Conservation (phyloP, 53 echinoderm and acorn worm genomes). For the Patiria pectinifera region DNA sequence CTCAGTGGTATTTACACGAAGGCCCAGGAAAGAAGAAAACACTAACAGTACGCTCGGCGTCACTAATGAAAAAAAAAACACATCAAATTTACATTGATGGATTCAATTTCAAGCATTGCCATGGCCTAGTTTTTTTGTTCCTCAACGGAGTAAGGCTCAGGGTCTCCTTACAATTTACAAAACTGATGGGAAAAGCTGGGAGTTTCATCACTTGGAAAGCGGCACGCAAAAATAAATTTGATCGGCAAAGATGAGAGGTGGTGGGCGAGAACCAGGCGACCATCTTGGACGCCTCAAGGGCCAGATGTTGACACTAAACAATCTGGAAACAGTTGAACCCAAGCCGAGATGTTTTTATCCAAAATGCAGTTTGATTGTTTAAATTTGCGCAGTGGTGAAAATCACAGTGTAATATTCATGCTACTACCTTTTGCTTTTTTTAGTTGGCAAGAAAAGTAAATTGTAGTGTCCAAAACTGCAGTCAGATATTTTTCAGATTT, state of each 20-base stretch:
- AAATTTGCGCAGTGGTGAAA: no score
- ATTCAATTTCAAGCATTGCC: neutral
- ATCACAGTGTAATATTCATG: no score
- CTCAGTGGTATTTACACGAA: no score
- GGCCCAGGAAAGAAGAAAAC: neutral
- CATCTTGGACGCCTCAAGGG: neutral
- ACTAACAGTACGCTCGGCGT: neutral
- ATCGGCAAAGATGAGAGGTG: neutral
- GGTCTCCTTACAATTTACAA: constrained; percentile 4
- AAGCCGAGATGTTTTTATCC: neutral
- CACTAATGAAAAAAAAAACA: neutral
- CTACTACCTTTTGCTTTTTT: no score
- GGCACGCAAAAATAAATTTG: neutral
- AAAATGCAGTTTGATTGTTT: neutral
- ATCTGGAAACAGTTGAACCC: neutral
- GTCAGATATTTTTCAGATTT: no score
- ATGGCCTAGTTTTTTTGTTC: neutral
- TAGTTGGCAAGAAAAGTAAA: no score
- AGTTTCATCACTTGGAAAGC: neutral
- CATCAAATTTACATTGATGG: neutral
- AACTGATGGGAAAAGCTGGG: neutral
- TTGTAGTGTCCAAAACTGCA: no score
- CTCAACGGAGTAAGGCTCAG: neutral
- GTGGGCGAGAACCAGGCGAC: neutral
- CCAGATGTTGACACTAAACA: neutral